Base-by-base conservation (phyloP, 37 sponge, comb jelly and placozoan genomes). In the Cladorhizidae sp. region DNA sequence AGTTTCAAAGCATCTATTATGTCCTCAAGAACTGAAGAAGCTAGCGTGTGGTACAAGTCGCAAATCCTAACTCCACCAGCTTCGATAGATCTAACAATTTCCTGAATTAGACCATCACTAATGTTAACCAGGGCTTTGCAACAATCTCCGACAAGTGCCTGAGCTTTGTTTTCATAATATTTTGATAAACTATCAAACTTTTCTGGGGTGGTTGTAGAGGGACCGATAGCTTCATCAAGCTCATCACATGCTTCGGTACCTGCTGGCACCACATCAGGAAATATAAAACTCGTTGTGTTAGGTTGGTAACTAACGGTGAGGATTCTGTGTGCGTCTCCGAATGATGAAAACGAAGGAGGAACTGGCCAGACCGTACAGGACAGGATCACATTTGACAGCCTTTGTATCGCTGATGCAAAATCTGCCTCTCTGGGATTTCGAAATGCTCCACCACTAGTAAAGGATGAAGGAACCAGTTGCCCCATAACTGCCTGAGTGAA, bases 401-500 rank as follows among this genome's bases (percentile, higher is more conserved):
- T 45, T 9, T 45, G 49, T 5, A 45, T 9, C 5, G 9, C 49
- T 12, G 49, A 45, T 5, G 8, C 5, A 45, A 45, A 45, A 14
- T 39, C 32, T 3, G 36, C 11, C 50, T 77, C 40, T n/a, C 36
- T 51, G 45, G 28, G 50, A 40, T 39, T 55, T 28, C 29, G 74
- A 7, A n/a, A 55, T 28, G 75, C 14, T 21, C 55, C 23, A 6
- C 38, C 22, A 45, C 35, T 72, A 1, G 28, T 3, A 50, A 11
- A 38, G 26, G 29, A 9, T 35, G 64, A 32, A 50, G 35, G 64
- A 58, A 51, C 43, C 18, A 85, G 25, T 50, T 78, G 73, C 33
- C 85, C 85, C 11, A 85, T 64, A 3, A 85, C 79, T 31, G 72
- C 33, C 11, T 69, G 69, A 57, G 79, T 70, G 31, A 85, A 85